Conservation (phyloP, 2,888 invertebrate genomes). For the Mylabris sibirica region DNA sequence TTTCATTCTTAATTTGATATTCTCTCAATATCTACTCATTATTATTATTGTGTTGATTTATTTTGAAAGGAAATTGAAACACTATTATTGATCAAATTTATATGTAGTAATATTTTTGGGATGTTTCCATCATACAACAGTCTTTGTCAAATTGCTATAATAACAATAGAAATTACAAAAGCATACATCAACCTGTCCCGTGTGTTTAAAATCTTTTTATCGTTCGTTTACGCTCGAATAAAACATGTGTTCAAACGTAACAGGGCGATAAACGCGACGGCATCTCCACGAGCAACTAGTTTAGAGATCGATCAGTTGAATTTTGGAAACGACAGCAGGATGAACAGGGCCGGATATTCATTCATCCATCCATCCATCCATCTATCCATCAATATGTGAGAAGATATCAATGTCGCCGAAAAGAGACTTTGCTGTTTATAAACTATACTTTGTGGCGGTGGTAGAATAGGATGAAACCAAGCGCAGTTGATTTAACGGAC, state of each 20-base stretch:
- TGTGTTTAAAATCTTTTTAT: constrained; percentile 32
- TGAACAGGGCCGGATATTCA: constrained; percentile 35
- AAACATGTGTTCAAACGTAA: constrained; percentile 35
- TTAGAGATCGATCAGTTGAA: constrained; percentile 34
- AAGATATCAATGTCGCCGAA: constrained; percentile 28
- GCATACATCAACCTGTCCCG: constrained; percentile 31
- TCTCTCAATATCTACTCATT: neutral
- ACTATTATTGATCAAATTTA: no score
- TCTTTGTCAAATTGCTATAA: constrained; percentile 22
- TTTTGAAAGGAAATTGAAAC: neutral
- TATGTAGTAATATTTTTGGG: constrained; percentile 6
- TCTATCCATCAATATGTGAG: constrained; percentile 21
- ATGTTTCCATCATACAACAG: constrained; percentile 19
- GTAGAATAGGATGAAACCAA: neutral
- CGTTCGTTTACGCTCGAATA: constrained; percentile 35
- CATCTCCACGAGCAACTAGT: constrained; percentile 36
- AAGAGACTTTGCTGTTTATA: constrained; percentile 13
- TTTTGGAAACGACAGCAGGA: constrained; percentile 33
- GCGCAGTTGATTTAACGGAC: constrained; percentile 37
- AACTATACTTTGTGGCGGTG: neutral
- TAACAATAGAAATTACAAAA: constrained; percentile 30
- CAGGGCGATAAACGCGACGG: constrained; percentile 35
- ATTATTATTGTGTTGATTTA: neutral
- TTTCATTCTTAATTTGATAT: neutral
- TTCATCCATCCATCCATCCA: constrained; percentile 6